These are phyloP conservation scores for Ctena decussata DNA, from an alignment of 2,888 invertebrate species.

Conservation along the genomic window DNA sequence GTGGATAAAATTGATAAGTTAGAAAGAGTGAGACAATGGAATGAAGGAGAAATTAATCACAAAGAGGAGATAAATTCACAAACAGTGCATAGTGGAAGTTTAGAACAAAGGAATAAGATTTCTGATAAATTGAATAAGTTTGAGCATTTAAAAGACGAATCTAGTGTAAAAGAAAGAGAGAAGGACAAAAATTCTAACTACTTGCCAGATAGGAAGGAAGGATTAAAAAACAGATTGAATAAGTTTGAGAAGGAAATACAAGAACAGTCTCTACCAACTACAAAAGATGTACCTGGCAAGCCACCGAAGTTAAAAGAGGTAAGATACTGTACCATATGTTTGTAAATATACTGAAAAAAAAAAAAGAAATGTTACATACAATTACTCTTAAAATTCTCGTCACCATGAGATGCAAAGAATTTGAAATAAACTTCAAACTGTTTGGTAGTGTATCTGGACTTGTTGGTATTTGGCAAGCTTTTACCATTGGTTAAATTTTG, in stretches of 20 bases:
- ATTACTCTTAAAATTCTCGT: too few species aligned
- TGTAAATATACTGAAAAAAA: too few species aligned
- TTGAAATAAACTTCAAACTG: too few species aligned
- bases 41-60: not conserved
- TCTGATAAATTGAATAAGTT: conserved; percentile 59
- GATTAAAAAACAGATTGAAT: conserved; percentile 52
- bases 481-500: too few species aligned
- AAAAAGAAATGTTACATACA: too few species aligned
- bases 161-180: conserved; percentile 31
- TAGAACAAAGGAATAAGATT: conserved; percentile 1
- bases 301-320: conserved; percentile 27
- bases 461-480: too few species aligned
- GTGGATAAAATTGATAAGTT: conserved; percentile 29
- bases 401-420: too few species aligned
- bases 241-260: conserved; percentile 61
- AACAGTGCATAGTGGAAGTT: not conserved
- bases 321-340: not conserved
- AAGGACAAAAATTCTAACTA: conserved; percentile 29
- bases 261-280: conserved; percentile 30
- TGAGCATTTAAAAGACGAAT: conserved; percentile 37
- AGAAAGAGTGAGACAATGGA: conserved; percentile 36
- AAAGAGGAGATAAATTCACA: not conserved
- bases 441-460: too few species aligned
- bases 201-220: conserved; percentile 44
- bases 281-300: conserved; percentile 7